Percentiles rank a stretch among this genome's conserved stretches.
These are phyloP conservation scores for Drosophila santomea DNA, from an alignment of 1,140 invertebrate genomes.

Conservation along the genomic window DNA sequence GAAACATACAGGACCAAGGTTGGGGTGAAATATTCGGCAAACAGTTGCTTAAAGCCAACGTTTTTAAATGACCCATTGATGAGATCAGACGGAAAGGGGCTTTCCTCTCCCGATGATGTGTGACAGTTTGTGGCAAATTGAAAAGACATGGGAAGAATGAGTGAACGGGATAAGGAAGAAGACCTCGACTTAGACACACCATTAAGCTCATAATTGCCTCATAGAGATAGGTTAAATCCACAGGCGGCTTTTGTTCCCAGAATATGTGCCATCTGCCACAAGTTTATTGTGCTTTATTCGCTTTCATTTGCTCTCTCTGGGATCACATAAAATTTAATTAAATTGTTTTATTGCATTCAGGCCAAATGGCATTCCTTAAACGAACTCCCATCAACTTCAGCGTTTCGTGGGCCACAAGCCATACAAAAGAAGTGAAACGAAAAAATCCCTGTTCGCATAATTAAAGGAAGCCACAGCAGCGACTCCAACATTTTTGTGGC, in stretches of 20 bases:
- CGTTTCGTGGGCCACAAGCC: slow-evolving; percentile 3
- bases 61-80: slow-evolving; percentile 34
- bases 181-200: slow-evolving; percentile 18
- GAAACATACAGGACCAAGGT: slow-evolving; percentile 24
- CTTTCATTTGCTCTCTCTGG: slow-evolving; percentile 68
- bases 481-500: slow-evolving; percentile 50
- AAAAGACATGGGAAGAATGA: slow-evolving; percentile 19
- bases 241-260: slow-evolving; percentile 1
- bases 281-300: slow-evolving; percentile 75
- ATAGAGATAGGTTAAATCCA: slow-evolving; percentile 30
- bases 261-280: slow-evolving; percentile 55
- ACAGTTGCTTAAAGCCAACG: slow-evolving; percentile 53
- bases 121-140: slow-evolving; percentile 66
- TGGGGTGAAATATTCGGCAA: slow-evolving; percentile 43
- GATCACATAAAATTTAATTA: slow-evolving; percentile 73
- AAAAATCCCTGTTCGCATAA: slow-evolving; percentile 53
- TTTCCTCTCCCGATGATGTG: slow-evolving; percentile 43
- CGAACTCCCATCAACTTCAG: slow-evolving; percentile 29
- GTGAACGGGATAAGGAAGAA: not conserved
- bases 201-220: slow-evolving; percentile 73
- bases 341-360: slow-evolving; percentile 71
- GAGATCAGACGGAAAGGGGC: slow-evolving; percentile 17
- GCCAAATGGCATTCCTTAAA: slow-evolving; percentile 56
- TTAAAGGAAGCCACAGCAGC: slow-evolving; percentile 46
- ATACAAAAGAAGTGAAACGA: slow-evolving; percentile 35